Percentiles rank a stretch among this genome's conserved stretches.
These are phyloP conservation scores for Amphiduros pacificus DNA, from an alignment of 2,888 invertebrate genomes.

Conservation along the genomic window DNA sequence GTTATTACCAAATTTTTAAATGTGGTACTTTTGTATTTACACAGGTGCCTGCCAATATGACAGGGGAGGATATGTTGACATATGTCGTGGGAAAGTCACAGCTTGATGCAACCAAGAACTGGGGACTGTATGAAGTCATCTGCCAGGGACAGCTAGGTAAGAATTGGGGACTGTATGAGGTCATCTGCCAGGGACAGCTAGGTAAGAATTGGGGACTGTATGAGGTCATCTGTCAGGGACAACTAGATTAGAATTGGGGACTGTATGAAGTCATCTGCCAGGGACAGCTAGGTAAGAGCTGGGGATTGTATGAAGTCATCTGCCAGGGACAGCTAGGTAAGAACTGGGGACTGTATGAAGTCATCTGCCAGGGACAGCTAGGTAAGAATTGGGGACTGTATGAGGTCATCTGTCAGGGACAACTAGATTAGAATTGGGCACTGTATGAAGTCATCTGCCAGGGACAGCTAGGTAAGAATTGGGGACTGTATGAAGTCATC, in stretches of 20 bases:
- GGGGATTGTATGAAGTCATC: slow-evolving; percentile 80
- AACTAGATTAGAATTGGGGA: slow-evolving; percentile 67
- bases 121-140: slow-evolving; percentile 80
- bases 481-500: slow-evolving; percentile 80
- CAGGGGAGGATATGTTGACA: slow-evolving; percentile 22
- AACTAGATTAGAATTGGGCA: slow-evolving; percentile 67
- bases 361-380: slow-evolving; percentile 72
- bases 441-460: slow-evolving; percentile 80
- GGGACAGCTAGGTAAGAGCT: slow-evolving; percentile 65
- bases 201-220: slow-evolving; percentile 70
- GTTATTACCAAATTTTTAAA: too few species aligned
- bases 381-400: slow-evolving; percentile 70
- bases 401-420: slow-evolving; percentile 78
- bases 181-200: slow-evolving; percentile 72
- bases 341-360: slow-evolving; percentile 77
- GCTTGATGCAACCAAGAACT: slow-evolving; percentile 61
- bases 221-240: slow-evolving; percentile 78
- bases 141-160: slow-evolving; percentile 67
- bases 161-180: slow-evolving; percentile 74
- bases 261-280: slow-evolving; percentile 80
- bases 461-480: slow-evolving; percentile 66
- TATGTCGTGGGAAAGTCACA: slow-evolving; percentile 18
- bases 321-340: slow-evolving; percentile 68
- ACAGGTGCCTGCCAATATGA: slow-evolving; percentile 76
- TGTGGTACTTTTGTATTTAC: too few species aligned